These are phyloP conservation scores for Pygocentrus nattereri DNA, from an alignment of 2,797 vertebrate species.

Conservation along the genomic window DNA sequence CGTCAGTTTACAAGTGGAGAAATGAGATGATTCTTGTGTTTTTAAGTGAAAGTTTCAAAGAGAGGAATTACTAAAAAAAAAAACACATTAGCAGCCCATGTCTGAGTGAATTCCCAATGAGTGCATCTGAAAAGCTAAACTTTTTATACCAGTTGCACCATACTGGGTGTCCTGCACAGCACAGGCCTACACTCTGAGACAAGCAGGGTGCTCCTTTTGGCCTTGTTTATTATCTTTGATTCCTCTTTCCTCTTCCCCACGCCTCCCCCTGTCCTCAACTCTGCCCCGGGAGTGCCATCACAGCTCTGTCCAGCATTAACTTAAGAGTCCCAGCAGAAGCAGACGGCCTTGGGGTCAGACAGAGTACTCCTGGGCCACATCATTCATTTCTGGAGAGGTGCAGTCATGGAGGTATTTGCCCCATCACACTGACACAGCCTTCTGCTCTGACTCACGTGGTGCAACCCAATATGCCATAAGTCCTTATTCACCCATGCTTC, in stretches of 20 bases:
- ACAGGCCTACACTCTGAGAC: constrained; percentile 3
- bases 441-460: constrained; percentile 34
- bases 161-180: constrained; percentile 22
- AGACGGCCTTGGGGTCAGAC: constrained; percentile 47
- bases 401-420: constrained; percentile 44
- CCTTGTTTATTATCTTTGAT: constrained; percentile 51
- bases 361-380: constrained; percentile 37
- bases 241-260: constrained; percentile 40
- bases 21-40: neutral
- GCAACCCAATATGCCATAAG: neutral
- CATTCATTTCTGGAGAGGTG: constrained; percentile 44
- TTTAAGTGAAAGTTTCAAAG: neutral
- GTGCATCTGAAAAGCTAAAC: constrained; percentile 42
- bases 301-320: constrained; percentile 43
- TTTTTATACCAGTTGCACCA: constrained; percentile 20
- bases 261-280: constrained; percentile 44
- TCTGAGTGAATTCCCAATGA: constrained; percentile 28
- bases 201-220: constrained; percentile 24
- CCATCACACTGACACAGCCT: constrained; percentile 36
- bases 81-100: neutral
- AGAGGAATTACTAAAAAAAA: neutral
- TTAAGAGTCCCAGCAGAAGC: constrained; percentile 41
- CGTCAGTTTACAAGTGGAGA: neutral
- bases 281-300: constrained; percentile 46
- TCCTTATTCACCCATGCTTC: neutral